Conservation (phyloP, 2,888 invertebrate genomes). For the Synergus japonicus region DNA sequence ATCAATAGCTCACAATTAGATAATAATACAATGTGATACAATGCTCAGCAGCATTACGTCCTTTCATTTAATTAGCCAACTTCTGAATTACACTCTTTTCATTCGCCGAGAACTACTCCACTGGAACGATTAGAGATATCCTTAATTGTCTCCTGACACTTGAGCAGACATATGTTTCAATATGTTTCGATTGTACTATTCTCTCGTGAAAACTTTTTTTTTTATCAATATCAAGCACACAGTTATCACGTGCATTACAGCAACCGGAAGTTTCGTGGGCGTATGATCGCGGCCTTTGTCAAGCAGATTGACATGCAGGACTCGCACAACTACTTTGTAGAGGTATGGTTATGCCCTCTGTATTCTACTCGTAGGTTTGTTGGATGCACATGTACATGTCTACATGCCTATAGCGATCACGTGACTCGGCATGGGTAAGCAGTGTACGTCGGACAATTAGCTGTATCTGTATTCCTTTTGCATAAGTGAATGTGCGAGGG, state of each 20-base stretch:
- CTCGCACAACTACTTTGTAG: not conserved
- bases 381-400: not conserved
- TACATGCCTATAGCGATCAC: constrained; percentile 56
- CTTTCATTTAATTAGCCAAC: not conserved
- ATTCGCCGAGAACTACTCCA: not conserved
- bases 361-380: not conserved
- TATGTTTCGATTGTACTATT: too few species aligned
- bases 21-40: not conserved
- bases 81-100: not conserved
- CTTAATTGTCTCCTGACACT: not conserved
- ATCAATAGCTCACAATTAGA: constrained; percentile 14
- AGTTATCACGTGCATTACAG: not conserved
- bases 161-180: not conserved
- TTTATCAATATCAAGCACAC: not conserved
- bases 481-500: constrained; percentile 66
- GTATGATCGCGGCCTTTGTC: constrained; percentile 59
- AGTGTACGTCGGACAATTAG: constrained; percentile 66
- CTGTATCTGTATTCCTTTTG: constrained; percentile 67
- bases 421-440: constrained; percentile 66
- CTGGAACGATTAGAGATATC: not conserved
- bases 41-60: not conserved
- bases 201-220: too few species aligned
- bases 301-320: constrained; percentile 63
- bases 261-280: constrained; percentile 63
- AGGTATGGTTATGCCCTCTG: not conserved